phyloP scores from a whole-genome alignment of 2,797 vertebrate species.

The Helicolenus hilgendorfi region DNA sequence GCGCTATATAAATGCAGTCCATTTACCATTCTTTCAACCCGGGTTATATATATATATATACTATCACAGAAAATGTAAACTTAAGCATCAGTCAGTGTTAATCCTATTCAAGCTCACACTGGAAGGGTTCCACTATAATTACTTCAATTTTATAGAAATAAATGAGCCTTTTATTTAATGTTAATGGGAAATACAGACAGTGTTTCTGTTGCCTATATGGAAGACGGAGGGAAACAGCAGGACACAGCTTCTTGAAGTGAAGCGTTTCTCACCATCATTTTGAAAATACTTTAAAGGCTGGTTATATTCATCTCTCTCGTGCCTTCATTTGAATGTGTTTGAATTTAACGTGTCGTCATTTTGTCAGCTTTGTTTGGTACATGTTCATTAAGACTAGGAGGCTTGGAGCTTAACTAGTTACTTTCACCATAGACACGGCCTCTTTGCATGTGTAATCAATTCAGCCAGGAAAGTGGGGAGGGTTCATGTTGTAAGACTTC shows the following conservation, averaged over 20 bases:
- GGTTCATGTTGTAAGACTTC: constrained; percentile 91
- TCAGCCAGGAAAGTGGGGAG: constrained; percentile 73
- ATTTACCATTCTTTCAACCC: too few relatives aligned
- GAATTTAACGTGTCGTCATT: neutral
- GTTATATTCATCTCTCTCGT: neutral
- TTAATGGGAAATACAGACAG: neutral
- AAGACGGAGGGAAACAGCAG: neutral
- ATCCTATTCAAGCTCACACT: neutral
- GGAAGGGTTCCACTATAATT: neutral
- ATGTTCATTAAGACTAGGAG: constrained; percentile 8
- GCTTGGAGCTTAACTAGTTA: constrained; percentile 56
- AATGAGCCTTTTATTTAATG: neutral
- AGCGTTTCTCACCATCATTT: neutral
- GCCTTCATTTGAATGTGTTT: neutral
- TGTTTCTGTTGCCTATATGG: neutral
- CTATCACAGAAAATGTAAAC: neutral
- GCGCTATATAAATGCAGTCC: too few relatives aligned
- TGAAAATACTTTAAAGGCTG: neutral
- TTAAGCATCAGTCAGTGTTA: neutral
- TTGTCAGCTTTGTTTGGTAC: neutral
- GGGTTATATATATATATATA: too few relatives aligned
- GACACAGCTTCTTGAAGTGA: neutral
- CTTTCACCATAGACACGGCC: constrained; percentile 21
- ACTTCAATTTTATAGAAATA: neutral
- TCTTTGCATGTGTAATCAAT: constrained; percentile 59